phyloP scores from a whole-genome alignment of 2,797 vertebrate species.

The Pampus argenteus region DNA sequence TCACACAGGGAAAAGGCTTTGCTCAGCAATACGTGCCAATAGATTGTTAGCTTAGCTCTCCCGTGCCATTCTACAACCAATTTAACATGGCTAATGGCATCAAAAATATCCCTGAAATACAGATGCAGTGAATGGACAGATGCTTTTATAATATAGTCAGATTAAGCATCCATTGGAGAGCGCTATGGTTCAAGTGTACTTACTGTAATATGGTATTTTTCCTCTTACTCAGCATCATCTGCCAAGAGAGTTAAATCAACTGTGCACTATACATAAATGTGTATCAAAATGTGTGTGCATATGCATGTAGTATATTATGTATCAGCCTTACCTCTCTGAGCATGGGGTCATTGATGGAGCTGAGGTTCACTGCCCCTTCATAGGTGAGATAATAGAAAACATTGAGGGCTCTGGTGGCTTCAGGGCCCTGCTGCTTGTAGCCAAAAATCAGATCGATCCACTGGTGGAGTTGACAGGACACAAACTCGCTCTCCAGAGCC shows the following conservation, averaged over 20 bases:
- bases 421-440: conserved; percentile 97
- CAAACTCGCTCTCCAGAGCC: conserved; percentile 98
- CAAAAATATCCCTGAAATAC: conserved; percentile 53
- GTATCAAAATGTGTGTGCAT: conserved; percentile 24
- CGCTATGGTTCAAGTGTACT: conserved; percentile 53
- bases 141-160: conserved; percentile 65
- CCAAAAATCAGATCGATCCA: conserved; percentile 99
- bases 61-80: conserved; percentile 46
- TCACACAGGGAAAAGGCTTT: conserved; percentile 62
- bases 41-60: conserved; percentile 64
- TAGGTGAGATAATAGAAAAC: conserved; percentile 98
- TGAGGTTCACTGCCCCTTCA: conserved; percentile 94
- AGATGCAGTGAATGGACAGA: conserved; percentile 45
- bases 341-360: conserved; percentile 91
- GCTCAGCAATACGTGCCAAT: conserved; percentile 73
- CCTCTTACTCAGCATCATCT: conserved; percentile 61
- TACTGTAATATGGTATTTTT: conserved; percentile 59
- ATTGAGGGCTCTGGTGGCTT: conserved; percentile 93
- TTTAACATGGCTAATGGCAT: conserved; percentile 77
- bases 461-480: conserved; percentile 98
- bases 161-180: conserved; percentile 70
- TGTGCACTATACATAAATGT: conserved; percentile 2
- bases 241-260: conserved; percentile 41
- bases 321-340: conserved; percentile 90
- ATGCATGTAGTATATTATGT: neutral